These are phyloP conservation scores for Augiades crinisus DNA, from an alignment of 2,888 invertebrate genomes.

Conservation along the genomic window DNA sequence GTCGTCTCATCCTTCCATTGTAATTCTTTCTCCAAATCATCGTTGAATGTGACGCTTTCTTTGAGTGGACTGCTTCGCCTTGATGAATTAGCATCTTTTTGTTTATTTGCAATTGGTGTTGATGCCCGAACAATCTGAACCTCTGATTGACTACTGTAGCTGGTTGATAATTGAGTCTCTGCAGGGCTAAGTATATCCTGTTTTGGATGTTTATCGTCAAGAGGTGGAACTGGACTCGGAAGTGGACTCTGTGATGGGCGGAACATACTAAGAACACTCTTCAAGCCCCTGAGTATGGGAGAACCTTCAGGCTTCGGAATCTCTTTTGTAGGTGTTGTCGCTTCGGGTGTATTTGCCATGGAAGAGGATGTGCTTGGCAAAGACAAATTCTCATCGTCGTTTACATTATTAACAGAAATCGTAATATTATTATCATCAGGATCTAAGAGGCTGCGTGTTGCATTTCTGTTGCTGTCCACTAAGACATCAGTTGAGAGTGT, in stretches of 20 bases:
- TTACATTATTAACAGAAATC: constrained; percentile 44
- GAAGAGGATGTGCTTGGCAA: constrained; percentile 62
- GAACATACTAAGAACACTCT: constrained; percentile 71
- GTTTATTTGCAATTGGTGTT: constrained; percentile 55
- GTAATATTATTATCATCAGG: constrained; percentile 44
- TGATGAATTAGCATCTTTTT: constrained; percentile 45
- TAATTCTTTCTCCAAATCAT: constrained; percentile 67
- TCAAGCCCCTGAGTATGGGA: constrained; percentile 69
- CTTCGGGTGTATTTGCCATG: constrained; percentile 58
- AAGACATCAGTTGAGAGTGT: constrained; percentile 45
- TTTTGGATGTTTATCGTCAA: constrained; percentile 35
- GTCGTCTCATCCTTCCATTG: constrained; percentile 72
- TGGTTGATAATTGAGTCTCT: constrained; percentile 23
- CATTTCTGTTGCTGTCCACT: constrained; percentile 46
- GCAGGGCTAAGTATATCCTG: constrained; percentile 31
- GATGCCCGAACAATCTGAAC: constrained; percentile 45
- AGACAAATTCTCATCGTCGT: constrained; percentile 59
- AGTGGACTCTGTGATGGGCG: constrained; percentile 69
- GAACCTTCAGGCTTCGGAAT: constrained; percentile 56
- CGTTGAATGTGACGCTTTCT: constrained; percentile 65
- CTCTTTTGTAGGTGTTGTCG: constrained; percentile 68
- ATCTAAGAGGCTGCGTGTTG: constrained; percentile 46
- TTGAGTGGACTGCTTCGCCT: constrained; percentile 61
- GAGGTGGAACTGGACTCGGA: constrained; percentile 60
- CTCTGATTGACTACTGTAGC: constrained; percentile 25